phyloP scores from a whole-genome alignment of 2,797 vertebrate genomes.

The Catamblyrhynchus diadema region DNA sequence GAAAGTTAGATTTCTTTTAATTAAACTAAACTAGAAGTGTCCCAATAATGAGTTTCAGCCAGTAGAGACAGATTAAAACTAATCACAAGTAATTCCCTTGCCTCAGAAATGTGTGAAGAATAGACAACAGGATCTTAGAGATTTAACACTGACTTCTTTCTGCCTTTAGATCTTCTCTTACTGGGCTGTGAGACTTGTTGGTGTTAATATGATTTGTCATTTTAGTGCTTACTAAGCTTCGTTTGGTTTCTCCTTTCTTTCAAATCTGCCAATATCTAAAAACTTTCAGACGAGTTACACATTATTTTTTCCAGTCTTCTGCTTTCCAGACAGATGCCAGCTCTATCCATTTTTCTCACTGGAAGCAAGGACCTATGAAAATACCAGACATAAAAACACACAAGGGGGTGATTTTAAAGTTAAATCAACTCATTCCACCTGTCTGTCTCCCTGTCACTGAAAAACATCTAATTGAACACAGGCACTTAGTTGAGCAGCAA shows the following conservation, averaged over 20 bases:
- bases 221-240: background rate
- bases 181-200: background rate
- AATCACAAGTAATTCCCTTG: background rate
- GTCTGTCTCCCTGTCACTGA: background rate
- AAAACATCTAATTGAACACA: background rate
- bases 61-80: background rate
- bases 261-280: background rate
- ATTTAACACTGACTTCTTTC: background rate
- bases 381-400: background rate
- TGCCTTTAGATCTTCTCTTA: background rate
- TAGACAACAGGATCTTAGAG: background rate
- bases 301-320: background rate
- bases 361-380: background rate
- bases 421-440: background rate
- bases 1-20: background rate
- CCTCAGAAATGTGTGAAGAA: background rate
- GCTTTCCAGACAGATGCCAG: background rate
- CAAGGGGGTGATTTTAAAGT: background rate
- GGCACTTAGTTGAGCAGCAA: background rate
- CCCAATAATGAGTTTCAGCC: background rate
- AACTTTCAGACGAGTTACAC: background rate
- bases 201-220: background rate
- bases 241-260: background rate
- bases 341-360: background rate
- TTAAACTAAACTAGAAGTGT: background rate